Conservation (phyloP, 2,113 vertebrate genomes). For the Amia ocellicauda region DNA sequence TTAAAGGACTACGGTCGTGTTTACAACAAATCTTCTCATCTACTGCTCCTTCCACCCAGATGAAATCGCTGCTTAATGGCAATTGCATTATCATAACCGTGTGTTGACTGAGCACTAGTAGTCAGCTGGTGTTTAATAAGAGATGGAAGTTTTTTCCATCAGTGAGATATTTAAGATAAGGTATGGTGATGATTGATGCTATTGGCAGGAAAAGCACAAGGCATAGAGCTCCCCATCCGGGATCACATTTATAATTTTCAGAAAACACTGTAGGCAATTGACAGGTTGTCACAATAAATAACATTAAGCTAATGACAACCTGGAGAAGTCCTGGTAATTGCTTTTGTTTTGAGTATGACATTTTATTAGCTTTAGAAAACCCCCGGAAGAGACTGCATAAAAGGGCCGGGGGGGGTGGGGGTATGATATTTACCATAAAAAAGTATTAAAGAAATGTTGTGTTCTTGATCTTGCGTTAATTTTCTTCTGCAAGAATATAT, state of each 20-base stretch:
- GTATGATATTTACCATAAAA: background rate
- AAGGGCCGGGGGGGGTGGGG: background rate
- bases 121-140: too few species aligned
- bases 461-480: too few species aligned
- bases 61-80: background rate
- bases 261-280: background rate
- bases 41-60: background rate
- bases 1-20: background rate
- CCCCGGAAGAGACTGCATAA: background rate
- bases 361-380: background rate
- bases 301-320: slow-evolving; percentile 13
- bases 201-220: background rate
- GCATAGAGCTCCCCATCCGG: background rate
- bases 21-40: background rate
- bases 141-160: background rate
- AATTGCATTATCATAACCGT: background rate
- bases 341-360: slow-evolving; percentile 9
- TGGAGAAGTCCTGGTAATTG: slow-evolving; percentile 7
- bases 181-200: background rate
- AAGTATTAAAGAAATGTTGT: background rate
- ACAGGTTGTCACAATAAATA: slow-evolving; percentile 13
- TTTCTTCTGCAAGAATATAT: too few species aligned
- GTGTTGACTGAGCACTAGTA: background rate
- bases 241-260: background rate
- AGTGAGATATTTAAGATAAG: background rate